Evolutionary conservation across 2,113 vertebrate genomes (phyloP).

Genomic region (Clinocottus analis): DNA sequence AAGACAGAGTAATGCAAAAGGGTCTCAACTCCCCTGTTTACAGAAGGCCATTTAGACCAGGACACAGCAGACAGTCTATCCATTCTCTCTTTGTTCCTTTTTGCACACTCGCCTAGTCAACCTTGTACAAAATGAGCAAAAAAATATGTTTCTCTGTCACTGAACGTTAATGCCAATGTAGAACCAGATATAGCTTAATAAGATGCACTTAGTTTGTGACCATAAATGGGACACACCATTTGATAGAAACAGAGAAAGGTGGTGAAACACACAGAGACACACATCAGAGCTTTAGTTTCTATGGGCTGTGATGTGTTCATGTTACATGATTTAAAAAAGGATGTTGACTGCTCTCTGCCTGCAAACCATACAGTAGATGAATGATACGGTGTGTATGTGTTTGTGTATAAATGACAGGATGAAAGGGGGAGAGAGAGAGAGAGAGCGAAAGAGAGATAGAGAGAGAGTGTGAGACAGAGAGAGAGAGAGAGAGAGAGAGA

Average conservation of each 20-base stretch:
- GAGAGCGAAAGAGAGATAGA: constrained; percentile 18
- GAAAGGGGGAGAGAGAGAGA: constrained; percentile 13
- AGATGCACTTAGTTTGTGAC: not conserved
- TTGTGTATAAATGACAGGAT: constrained; percentile 19
- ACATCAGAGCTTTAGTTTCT: not conserved
- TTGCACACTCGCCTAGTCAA: not conserved
- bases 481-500: constrained; percentile 20
- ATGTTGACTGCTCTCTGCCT: constrained; percentile 25
- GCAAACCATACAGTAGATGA: constrained; percentile 18
- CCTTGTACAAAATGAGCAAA: constrained; percentile 1
- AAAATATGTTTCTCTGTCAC: not conserved
- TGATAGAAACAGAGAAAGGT: not conserved
- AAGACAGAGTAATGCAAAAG: constrained; percentile 15
- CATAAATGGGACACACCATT: not conserved
- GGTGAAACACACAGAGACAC: not conserved
- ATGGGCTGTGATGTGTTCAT: not conserved
- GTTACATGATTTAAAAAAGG: constrained; percentile 36
- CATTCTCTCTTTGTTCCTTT: not conserved
- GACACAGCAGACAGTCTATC: constrained; percentile 34
- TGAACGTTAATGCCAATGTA: not conserved
- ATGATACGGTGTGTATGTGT: not conserved
- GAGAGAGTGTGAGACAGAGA: constrained; percentile 21
- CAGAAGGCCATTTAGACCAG: constrained; percentile 50
- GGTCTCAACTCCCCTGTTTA: constrained; percentile 27
- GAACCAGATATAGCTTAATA: constrained; percentile 1